phyloP scores from a whole-genome alignment of 1,140 invertebrate species.

The Melanaphis sacchari region DNA sequence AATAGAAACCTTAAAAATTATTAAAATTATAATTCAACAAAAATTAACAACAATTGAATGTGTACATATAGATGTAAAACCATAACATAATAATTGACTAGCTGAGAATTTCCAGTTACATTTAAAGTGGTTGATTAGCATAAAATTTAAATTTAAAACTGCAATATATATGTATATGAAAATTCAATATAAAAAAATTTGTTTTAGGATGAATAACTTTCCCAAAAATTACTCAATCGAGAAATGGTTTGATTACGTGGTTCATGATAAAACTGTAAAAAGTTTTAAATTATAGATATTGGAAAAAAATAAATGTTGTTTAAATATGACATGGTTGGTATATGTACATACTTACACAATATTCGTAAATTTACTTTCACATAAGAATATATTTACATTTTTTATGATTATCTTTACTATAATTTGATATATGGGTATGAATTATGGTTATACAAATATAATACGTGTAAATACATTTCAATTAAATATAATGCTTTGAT shows the following conservation, averaged over 20 bases:
- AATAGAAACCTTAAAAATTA: not conserved
- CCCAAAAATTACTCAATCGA: not conserved
- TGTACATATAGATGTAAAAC: not conserved
- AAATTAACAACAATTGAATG: not conserved
- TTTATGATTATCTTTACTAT: not conserved
- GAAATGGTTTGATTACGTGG: not conserved
- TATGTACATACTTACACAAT: not conserved
- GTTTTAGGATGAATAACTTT: not conserved
- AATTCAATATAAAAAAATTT: not conserved
- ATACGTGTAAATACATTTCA: not conserved
- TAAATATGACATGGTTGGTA: not conserved
- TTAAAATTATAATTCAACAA: not conserved
- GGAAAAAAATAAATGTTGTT: not conserved
- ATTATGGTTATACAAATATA: not conserved
- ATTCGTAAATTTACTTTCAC: not conserved
- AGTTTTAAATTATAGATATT: not conserved
- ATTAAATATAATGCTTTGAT: not conserved
- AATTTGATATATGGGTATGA: not conserved
- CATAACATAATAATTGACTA: not conserved
- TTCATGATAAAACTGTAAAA: not conserved
- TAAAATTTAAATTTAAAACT: not conserved
- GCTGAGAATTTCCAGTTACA: not conserved
- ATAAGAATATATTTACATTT: not conserved
- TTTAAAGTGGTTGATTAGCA: not conserved
- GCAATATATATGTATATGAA: not conserved